Percentiles rank a stretch among this genome's conserved stretches.
Conservation (phyloP, 2,113 vertebrate genomes). For the Pogonocichla stellata region DNA sequence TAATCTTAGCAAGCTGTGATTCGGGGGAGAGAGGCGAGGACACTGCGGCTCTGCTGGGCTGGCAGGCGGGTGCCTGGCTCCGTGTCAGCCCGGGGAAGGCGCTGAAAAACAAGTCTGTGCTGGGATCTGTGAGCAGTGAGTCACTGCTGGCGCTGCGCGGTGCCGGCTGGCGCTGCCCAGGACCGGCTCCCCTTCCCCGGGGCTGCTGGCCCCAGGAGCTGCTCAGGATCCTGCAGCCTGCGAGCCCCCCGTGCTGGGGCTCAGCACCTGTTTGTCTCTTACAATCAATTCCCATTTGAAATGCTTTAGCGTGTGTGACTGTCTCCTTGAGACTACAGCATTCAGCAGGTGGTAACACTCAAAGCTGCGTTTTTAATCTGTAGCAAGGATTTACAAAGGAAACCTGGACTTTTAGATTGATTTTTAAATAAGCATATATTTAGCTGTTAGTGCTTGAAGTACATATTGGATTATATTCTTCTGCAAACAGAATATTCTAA, state of each 20-base stretch:
- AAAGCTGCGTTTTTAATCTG: constrained; percentile 4
- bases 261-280: neutral
- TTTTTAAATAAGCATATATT: constrained; percentile 81
- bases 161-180: rapidly evolving
- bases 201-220: neutral
- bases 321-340: neutral
- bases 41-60: constrained; percentile 7
- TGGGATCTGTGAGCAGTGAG: neutral
- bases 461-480: constrained; percentile 57
- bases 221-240: rapidly evolving
- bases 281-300: neutral
- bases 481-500: constrained; percentile 73
- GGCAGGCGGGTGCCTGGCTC: constrained; percentile 19
- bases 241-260: neutral
- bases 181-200: rapidly evolving
- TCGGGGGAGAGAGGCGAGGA: constrained; percentile 29
- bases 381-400: constrained; percentile 63
- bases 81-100: neutral
- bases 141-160: neutral
- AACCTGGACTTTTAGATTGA: constrained; percentile 70
- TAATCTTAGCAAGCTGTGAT: constrained; percentile 14
- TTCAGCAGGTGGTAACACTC: constrained; percentile 31
- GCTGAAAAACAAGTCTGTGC: neutral
- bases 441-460: constrained; percentile 72
- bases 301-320: neutral